Conservation (phyloP, 2,888 invertebrate species). For the Ornithoptera priamus region DNA sequence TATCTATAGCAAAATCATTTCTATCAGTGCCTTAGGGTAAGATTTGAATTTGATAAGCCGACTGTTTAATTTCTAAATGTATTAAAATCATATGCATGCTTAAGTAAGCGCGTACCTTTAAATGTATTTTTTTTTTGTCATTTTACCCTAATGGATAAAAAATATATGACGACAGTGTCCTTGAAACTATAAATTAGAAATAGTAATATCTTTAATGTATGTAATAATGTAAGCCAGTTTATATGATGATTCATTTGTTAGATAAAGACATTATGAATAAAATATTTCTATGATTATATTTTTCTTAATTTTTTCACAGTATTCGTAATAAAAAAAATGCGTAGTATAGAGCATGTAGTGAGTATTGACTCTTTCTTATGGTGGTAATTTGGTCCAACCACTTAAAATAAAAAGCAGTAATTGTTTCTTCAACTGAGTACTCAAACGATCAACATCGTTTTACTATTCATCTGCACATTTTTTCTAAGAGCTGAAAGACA, state of each 20-base stretch:
- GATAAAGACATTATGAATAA: slow-evolving; percentile 77
- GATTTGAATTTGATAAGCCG: slow-evolving; percentile 60
- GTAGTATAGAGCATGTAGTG: neutral
- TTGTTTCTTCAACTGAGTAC: too few relatives aligned
- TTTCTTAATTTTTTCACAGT: slow-evolving; percentile 27
- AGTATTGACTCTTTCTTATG: neutral
- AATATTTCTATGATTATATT: slow-evolving; percentile 53
- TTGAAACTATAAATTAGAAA: slow-evolving; percentile 48
- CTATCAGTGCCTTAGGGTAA: slow-evolving; percentile 76
- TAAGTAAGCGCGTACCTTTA: slow-evolving; percentile 40
- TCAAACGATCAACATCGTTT: too few relatives aligned
- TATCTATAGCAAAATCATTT: slow-evolving; percentile 69
- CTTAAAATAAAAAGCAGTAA: too few relatives aligned
- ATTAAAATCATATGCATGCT: slow-evolving; percentile 55
- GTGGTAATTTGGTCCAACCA: too few relatives aligned
- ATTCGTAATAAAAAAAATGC: neutral
- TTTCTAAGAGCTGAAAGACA: too few relatives aligned
- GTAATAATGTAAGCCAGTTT: slow-evolving; percentile 64
- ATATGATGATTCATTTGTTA: slow-evolving; percentile 71
- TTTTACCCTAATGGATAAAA: slow-evolving; percentile 39
- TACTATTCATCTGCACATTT: too few relatives aligned
- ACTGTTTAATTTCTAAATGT: slow-evolving; percentile 56
- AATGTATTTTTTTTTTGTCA: slow-evolving; percentile 33
- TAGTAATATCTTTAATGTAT: slow-evolving; percentile 36
- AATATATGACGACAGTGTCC: slow-evolving; percentile 46